Conservation (phyloP, 1,140 invertebrate species). For the Trichonephila clavata region DNA sequence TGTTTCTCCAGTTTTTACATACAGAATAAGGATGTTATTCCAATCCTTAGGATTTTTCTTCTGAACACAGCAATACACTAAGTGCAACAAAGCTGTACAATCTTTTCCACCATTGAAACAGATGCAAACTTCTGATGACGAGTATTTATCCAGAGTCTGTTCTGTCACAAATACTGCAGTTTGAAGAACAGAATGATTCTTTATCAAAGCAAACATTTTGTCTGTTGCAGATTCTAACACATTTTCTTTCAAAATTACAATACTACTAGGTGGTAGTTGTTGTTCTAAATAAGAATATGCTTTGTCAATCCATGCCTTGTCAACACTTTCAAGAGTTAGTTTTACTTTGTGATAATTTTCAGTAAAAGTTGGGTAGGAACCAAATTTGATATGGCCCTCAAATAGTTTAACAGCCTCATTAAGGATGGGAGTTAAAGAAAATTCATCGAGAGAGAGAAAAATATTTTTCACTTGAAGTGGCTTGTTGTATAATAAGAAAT, state of each 20-base stretch:
- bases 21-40: constrained; percentile 88
- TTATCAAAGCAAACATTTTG: neutral
- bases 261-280: constrained; percentile 79
- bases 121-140: constrained; percentile 88
- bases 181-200: neutral
- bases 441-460: constrained; percentile 84
- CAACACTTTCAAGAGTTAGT: constrained; percentile 81
- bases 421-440: constrained; percentile 83
- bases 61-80: constrained; percentile 84
- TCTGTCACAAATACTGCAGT: constrained; percentile 56
- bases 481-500: constrained; percentile 80
- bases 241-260: constrained; percentile 78
- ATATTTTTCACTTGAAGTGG: constrained; percentile 81
- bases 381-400: constrained; percentile 84
- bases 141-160: constrained; percentile 58
- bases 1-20: constrained; percentile 85
- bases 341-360: constrained; percentile 83
- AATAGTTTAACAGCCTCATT: constrained; percentile 83
- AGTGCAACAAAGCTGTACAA: constrained; percentile 93
- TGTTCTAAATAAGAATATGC: constrained; percentile 79
- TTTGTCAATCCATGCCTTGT: constrained; percentile 78
- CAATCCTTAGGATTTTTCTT: constrained; percentile 80
- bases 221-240: constrained; percentile 9
- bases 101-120: constrained; percentile 99
- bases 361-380: constrained; percentile 86